These are phyloP conservation scores for Pseudois nayaur DNA, from an alignment of 2,113 vertebrate species.

Conservation along the genomic window DNA sequence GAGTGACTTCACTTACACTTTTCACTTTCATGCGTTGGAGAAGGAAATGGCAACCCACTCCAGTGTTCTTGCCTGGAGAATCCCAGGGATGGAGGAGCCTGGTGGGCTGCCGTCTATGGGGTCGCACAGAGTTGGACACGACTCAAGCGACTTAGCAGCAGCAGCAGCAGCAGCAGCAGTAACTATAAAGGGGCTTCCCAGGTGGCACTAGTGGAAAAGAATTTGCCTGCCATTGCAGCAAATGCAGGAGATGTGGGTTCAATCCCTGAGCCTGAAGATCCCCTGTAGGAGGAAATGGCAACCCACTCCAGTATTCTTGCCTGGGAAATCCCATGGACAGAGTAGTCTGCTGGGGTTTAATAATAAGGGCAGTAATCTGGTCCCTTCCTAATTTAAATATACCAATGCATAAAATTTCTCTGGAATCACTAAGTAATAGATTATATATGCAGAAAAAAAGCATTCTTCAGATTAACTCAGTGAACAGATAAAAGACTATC, in stretches of 20 bases:
- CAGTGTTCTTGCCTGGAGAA: too few relatives aligned
- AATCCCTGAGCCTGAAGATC: neutral
- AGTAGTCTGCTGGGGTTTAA: neutral
- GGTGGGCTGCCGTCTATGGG: too few relatives aligned
- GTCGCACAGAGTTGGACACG: too few relatives aligned
- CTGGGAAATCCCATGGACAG: neutral
- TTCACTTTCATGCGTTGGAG: too few relatives aligned
- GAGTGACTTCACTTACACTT: too few relatives aligned
- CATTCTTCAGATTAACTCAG: neutral
- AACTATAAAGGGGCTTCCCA: neutral
- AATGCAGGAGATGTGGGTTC: neutral
- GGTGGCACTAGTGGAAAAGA: neutral
- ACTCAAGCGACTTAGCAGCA: too few relatives aligned
- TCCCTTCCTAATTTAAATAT: neutral
- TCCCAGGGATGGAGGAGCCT: too few relatives aligned
- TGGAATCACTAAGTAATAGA: neutral
- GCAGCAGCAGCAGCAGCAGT: too few relatives aligned
- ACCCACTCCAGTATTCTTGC: neutral
- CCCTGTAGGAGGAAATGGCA: neutral
- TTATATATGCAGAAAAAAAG: neutral
- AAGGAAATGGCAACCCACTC: too few relatives aligned
- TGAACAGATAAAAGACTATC: neutral
- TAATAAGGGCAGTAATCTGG: neutral
- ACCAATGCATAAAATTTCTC: neutral
- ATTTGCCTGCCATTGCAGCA: neutral